A percentile compares a stretch with the other conserved stretches of the same genome.
phyloP scores from a whole-genome alignment of 2,797 vertebrate species.

The Apogon hyalosoma region DNA sequence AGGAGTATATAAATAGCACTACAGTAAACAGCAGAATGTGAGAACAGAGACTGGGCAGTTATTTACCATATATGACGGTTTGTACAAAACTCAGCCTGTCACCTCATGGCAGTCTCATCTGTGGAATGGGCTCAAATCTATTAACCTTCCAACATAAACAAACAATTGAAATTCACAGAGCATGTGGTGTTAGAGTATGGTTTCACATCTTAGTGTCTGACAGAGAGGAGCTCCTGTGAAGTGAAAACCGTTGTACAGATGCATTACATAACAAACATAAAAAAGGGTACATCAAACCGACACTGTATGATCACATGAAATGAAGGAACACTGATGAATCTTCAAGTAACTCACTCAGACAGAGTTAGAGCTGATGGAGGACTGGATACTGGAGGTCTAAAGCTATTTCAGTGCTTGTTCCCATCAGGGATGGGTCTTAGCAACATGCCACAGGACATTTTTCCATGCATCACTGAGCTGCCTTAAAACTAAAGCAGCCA shows the following conservation, averaged over 20 bases:
- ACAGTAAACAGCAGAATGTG: conserved; percentile 30
- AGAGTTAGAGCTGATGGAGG: conserved; percentile 44
- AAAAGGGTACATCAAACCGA: conserved; percentile 33
- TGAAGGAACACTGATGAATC: conserved; percentile 27
- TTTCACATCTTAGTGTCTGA: conserved; percentile 1
- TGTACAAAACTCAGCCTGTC: conserved; percentile 40
- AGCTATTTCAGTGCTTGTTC: conserved; percentile 79
- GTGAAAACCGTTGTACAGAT: conserved; percentile 26
- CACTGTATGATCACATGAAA: conserved; percentile 36
- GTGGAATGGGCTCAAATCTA: conserved; percentile 19
- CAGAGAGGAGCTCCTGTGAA: conserved; percentile 19
- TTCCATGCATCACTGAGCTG: conserved; percentile 89
- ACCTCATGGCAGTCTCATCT: conserved; percentile 26
- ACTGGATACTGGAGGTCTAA: conserved; percentile 46
- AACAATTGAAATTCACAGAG: conserved; percentile 42
- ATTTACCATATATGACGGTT: conserved; percentile 17
- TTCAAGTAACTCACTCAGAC: conserved; percentile 36
- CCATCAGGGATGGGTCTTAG: conserved; percentile 80
- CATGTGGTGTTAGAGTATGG: conserved; percentile 19
- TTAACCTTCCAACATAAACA: conserved; percentile 36
- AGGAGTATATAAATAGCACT: conserved; percentile 15
- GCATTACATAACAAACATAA: conserved; percentile 43
- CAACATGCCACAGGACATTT: conserved; percentile 86
- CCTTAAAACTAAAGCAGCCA: conserved; percentile 86
- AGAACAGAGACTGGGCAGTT: conserved; percentile 25